phyloP scores from a whole-genome alignment of 35 echinoderm and acorn worm species.

The Eucidaris tribuloides region DNA sequence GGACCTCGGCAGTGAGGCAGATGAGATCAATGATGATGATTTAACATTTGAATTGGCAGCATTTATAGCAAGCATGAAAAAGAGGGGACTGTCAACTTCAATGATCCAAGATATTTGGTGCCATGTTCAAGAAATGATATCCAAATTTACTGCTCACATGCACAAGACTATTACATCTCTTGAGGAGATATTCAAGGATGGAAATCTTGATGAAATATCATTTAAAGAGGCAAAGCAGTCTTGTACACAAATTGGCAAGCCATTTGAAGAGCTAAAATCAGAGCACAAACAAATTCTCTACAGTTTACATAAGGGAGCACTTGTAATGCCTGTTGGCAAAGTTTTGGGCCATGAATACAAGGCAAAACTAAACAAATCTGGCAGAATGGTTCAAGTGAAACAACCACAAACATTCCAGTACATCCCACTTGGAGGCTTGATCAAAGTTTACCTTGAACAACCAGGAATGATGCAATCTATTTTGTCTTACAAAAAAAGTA shows the following conservation, averaged over 20 bases:
- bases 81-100: not conserved
- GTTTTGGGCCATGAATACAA: not conserved
- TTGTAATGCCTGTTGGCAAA: not conserved
- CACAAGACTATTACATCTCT: not conserved
- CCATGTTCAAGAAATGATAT: not conserved
- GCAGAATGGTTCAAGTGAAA: not conserved
- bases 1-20: not conserved
- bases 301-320: not conserved
- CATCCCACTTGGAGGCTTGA: not conserved
- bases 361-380: not conserved
- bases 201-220: not conserved
- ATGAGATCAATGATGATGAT: not conserved
- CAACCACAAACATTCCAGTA: slow-evolving; percentile 33
- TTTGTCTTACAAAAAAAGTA: not conserved
- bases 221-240: not conserved
- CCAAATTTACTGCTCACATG: not conserved
- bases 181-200: not conserved
- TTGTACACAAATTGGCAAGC: not conserved
- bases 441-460: slow-evolving; percentile 34
- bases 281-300: not conserved
- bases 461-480: slow-evolving; percentile 32
- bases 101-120: not conserved
- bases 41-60: not conserved
- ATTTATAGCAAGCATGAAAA: not conserved
- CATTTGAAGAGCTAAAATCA: not conserved